Evolutionary conservation across 2,113 vertebrate genomes (phyloP), one percentile per base, ranked within the genome.

Genomic region (Brachirus orientalis): DNA sequence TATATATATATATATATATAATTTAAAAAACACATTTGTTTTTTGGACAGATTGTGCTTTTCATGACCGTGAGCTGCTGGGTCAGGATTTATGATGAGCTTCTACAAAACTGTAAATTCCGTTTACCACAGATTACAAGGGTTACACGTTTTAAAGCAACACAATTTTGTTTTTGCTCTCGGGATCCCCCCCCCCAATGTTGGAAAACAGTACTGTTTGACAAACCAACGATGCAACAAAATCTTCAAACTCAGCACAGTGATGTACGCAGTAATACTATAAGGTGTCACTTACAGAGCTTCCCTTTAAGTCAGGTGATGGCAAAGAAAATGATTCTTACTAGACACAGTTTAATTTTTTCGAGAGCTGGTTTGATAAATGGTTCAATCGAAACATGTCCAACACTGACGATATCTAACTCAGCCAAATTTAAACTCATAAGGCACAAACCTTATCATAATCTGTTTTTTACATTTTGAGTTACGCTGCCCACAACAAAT

Each of bases 11-110:
- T n/a, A n/a, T n/a, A n/a, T n/a, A n/a, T n/a, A n/a, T n/a, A n/a
- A n/a, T n/a, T n/a, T n/a, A 3, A 59, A 40, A 52, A 18, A 58
- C 28, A 52, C 14, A 37, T 33, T 20, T 54, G 50, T 48, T 17
- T 53, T 48, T 38, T 59, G 28, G 63, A 55, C 40, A 69, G 17
- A 19, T 51, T 63, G 44, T 41, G 19, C 10, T 28, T 57, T 76
- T 59, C 28, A 45, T 64, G 4, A 11, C 3, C 9, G 46, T 40
- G 28, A 28, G 28, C 28, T 28, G 3, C 28, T 40, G 7, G 22
- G 10, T 19, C 59, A 35, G 1, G 45, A 69, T 56, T 20, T 41
- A n/a, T 11, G 41, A 47, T 22, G 44, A 45, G 47, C n/a, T 2
- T 28, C 6, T 28, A 6, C 16, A 13, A 47, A 16, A 48, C 3